Conservation (phyloP, 2,888 invertebrate genomes). For the Drosophila multiciliata region DNA sequence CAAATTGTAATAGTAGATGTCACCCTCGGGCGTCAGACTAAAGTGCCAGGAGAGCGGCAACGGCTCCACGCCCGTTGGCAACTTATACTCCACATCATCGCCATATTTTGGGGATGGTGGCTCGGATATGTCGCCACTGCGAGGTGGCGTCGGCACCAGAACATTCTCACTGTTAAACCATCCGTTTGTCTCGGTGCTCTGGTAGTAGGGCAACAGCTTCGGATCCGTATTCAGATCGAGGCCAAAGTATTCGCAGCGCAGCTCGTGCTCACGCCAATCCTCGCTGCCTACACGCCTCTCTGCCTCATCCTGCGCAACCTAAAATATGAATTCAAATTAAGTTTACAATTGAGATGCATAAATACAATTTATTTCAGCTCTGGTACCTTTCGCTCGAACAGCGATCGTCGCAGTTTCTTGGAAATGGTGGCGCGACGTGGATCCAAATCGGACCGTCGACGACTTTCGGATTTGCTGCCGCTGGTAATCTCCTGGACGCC, state of each 20-base stretch:
- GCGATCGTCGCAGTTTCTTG: conserved; percentile 83
- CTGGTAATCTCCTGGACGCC: conserved; percentile 14
- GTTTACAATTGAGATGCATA: neutral
- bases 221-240: conserved; percentile 81
- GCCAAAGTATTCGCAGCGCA: conserved; percentile 84
- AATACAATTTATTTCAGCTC: neutral
- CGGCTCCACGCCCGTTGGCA: conserved; percentile 86
- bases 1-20: conserved; percentile 96
- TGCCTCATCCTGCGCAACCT: conserved; percentile 84
- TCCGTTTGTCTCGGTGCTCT: conserved; percentile 83
- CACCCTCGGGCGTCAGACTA: conserved; percentile 92
- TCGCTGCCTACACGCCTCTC: conserved; percentile 83
- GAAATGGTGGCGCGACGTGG: conserved; percentile 66
- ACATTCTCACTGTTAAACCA: conserved; percentile 82
- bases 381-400: conserved; percentile 83
- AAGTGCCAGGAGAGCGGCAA: conserved; percentile 95
- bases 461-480: conserved; percentile 30
- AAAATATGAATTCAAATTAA: neutral
- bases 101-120: conserved; percentile 37
- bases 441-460: conserved; percentile 45
- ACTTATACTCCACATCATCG: conserved; percentile 71
- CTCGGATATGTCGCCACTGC: conserved; percentile 78
- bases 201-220: conserved; percentile 82
- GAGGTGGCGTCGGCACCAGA: conserved; percentile 81
- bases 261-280: conserved; percentile 82